phyloP scores from a whole-genome alignment of 2,797 vertebrate genomes.

The Argentina silus region DNA sequence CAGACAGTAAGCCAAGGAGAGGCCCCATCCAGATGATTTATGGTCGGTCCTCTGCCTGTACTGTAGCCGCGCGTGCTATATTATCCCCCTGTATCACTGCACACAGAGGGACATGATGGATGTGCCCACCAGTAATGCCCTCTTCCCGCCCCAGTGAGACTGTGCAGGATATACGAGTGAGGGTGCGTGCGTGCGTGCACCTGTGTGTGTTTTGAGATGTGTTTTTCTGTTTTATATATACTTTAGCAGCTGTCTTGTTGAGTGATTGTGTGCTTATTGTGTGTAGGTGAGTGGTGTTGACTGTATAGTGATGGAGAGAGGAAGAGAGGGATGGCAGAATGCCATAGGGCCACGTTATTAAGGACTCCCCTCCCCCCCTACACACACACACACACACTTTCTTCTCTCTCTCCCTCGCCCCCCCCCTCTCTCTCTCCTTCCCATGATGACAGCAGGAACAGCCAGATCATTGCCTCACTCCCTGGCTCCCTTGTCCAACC shows the following conservation, averaged over 20 bases:
- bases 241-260: slow-evolving; percentile 20
- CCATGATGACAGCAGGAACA: slow-evolving; percentile 54
- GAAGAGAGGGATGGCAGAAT: slow-evolving; percentile 48
- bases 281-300: slow-evolving; percentile 50
- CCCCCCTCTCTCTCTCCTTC: slow-evolving; percentile 53
- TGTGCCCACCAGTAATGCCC: slow-evolving; percentile 11
- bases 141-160: background rate
- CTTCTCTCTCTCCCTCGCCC: slow-evolving; percentile 25
- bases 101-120: background rate
- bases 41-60: slow-evolving; percentile 27
- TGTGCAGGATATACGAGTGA: background rate
- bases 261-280: slow-evolving; percentile 34
- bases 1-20: background rate
- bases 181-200: slow-evolving; percentile 1
- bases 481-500: slow-evolving; percentile 23
- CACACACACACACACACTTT: no score
- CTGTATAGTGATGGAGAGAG: slow-evolving; percentile 26
- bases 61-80: slow-evolving; percentile 23
- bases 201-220: background rate
- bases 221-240: slow-evolving; percentile 20
- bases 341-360: slow-evolving; percentile 54
- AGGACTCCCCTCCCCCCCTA: slow-evolving; percentile 40
- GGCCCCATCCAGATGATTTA: slow-evolving; percentile 33
- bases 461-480: slow-evolving; percentile 68
- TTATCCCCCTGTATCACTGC: slow-evolving; percentile 13